Evolutionary conservation across 2,113 vertebrate species (phyloP).

Genomic region (Spheniscus mendiculus): DNA sequence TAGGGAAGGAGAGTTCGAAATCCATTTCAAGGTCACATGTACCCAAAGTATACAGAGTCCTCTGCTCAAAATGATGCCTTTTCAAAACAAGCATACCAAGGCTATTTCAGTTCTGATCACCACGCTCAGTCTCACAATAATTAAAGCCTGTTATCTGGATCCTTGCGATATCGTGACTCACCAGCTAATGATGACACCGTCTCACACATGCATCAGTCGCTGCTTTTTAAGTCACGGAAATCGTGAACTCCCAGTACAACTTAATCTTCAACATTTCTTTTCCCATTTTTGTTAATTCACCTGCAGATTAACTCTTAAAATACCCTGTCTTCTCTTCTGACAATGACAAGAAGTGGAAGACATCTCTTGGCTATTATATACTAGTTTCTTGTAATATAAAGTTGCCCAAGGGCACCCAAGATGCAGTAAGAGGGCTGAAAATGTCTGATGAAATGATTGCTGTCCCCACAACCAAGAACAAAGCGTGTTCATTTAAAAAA

Average conservation of each 20-base stretch:
- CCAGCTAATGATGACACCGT: conserved; percentile 20
- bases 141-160: conserved; percentile 41
- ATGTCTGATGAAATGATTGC: neutral
- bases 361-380: neutral
- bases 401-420: neutral
- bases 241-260: neutral
- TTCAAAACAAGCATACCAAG: neutral
- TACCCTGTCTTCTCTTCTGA: neutral
- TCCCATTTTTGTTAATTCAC: neutral
- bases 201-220: conserved; percentile 30
- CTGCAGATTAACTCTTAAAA: neutral
- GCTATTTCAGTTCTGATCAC: conserved; percentile 41
- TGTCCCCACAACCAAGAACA: neutral
- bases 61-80: neutral
- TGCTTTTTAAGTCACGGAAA: conserved; percentile 45
- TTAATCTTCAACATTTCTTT: neutral
- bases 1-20: neutral
- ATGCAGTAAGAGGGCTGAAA: neutral
- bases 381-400: neutral
- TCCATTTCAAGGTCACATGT: neutral
- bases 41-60: neutral
- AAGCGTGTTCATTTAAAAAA: neutral
- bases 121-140: neutral
- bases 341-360: neutral
- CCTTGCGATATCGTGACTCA: conserved; percentile 53